Base-by-base conservation (phyloP, 1,140 invertebrate species). In the Stratiolaelaps scimitus region DNA sequence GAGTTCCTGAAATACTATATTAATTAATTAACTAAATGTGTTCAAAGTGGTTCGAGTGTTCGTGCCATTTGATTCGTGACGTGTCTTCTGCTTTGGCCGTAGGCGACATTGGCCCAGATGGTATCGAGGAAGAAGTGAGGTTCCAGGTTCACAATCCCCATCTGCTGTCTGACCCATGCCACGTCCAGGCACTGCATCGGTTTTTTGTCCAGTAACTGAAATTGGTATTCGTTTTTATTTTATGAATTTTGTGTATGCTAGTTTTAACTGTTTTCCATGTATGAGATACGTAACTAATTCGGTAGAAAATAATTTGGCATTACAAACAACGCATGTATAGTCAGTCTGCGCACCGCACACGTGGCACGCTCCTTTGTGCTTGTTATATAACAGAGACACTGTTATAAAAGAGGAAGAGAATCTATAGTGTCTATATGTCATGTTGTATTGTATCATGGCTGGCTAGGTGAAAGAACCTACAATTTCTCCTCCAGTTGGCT, bases 51-150 rank as follows among this genome's bases (percentile, higher is more conserved):
- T 40, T 40, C 34, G 10, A 40, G 34, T 40, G 10, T 40, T 4
- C 34, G 34, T 29, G 26, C 53, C 53, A 60, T 60, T 34, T 60
- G 53, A 60, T 60, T 60, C 15, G 53, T 60, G 53, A 60, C 53
- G 17, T 60, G 53, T 13, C 20, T 26, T 26, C 26, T 29, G 26
- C 53, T 60, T 26, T 60, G 26, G 53, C 53, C 53, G 10, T 60
- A 26, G 26, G 53, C 53, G 15, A 60, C 53, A 23, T 60, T 60
- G 5, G 53, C 53, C 53, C 53, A 60, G 34, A 60, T 60, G 4
- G 53, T 60, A 23, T 60, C 53, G 53, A 60, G 34, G 26, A 60
- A 60, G 23, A 60, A 60, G 34, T 60, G 53, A 15, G 53, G n/a
- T 26, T 60, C 53, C 23, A 60, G 26, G 26, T 60, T 60, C 15